Evolutionary conservation across 2,888 invertebrate genomes (phyloP), one percentile per base, ranked within the genome.

Genomic region (Trichopoda pennipes): DNA sequence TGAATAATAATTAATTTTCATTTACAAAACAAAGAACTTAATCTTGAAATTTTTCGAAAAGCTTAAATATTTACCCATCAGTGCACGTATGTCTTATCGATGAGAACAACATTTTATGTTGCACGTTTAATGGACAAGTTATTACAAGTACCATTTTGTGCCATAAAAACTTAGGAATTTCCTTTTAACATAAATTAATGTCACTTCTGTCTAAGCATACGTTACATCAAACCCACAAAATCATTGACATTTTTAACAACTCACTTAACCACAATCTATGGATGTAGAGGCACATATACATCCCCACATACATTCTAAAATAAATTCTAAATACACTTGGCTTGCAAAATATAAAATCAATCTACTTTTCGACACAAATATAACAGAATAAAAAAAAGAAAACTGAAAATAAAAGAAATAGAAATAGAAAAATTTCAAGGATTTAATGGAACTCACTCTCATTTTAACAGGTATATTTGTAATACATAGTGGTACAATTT

Each of bases 181-280:
- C 88, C 88, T 88, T 85, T 87, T 85, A 86, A 87, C 88, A 89
- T 89, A 88, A 88, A 89, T 89, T 89, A 89, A 86, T 86, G 88
- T 86, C 87, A 85, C 84, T 85, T 83, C 80, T 80, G 85, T 73
- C 84, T 72, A 80, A 80, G 66, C 76, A 82, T 66, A 78, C 84
- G 78, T 83, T 81, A 80, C 75, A 75, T 79, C 82, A 82, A 77
- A 85, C 74, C 81, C 86, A 84, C 77, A 82, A 82, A 82, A 82
- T 82, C 82, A 79, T 76, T 82, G 82, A 85, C 84, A 85, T 84
- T 85, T 85, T 85, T 86, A 88, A 90, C 89, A 89, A 88, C 89
- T 90, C 88, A 90, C 89, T 89, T 87, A 88, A 85, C 68, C 83
- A 77, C 81, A 80, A 79, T 79, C 82, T 80, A 72, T 66, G 55